A percentile compares a stretch with the other conserved stretches of the same genome.
Evolutionary conservation across 2,797 vertebrate species (phyloP).

Genomic region (Borostomias antarcticus): DNA sequence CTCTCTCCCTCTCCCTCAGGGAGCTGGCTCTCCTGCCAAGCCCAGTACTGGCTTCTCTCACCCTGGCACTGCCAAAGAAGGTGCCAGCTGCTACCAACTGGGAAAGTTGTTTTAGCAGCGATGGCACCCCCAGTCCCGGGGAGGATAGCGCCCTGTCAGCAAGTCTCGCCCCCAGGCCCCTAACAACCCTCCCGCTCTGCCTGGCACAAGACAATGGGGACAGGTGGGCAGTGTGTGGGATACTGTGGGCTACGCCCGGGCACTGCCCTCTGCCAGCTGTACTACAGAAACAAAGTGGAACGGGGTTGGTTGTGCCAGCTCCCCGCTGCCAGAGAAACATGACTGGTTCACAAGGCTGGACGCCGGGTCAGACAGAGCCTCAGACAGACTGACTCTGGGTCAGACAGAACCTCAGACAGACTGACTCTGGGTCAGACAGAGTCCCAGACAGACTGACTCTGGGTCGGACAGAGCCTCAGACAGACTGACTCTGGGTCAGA

Average conservation of each 20-base stretch:
- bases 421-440: not conserved
- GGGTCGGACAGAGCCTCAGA: no score
- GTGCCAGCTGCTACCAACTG: slow-evolving; percentile 56
- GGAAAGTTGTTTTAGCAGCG: slow-evolving; percentile 52
- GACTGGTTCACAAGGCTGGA: not conserved
- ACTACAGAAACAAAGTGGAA: slow-evolving; percentile 48
- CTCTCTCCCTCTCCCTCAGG: not conserved
- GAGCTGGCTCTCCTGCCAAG: slow-evolving; percentile 41
- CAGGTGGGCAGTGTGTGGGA: slow-evolving; percentile 31
- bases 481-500: no score
- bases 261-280: slow-evolving; percentile 40
- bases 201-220: slow-evolving; percentile 18
- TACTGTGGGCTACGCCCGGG: not conserved
- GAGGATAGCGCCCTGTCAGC: slow-evolving; percentile 64
- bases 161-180: slow-evolving; percentile 36
- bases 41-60: slow-evolving; percentile 24
- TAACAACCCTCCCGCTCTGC: slow-evolving; percentile 13
- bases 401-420: not conserved
- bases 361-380: not conserved
- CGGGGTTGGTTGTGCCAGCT: slow-evolving; percentile 18
- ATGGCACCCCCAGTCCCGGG: slow-evolving; percentile 28
- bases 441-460: not conserved
- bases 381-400: not conserved
- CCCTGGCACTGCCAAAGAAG: slow-evolving; percentile 50
- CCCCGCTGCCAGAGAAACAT: not conserved